Evolutionary conservation across 2,113 vertebrate species (phyloP), one percentile per base, ranked within the genome.

Genomic region (Dipodomys merriami): DNA sequence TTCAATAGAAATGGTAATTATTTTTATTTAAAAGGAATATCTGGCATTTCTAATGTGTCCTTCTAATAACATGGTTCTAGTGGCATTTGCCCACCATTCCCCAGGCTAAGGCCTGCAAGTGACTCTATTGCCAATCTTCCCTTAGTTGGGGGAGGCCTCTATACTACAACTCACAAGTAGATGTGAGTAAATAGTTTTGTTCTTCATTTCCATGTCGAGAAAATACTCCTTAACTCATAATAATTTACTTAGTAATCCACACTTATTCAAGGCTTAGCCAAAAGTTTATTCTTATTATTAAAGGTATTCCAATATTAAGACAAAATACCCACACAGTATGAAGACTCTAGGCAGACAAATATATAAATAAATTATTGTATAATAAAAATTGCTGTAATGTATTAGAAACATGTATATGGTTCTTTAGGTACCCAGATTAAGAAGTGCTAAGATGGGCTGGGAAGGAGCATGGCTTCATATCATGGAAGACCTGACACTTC

Each of bases 321-420:
- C 4, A 60, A 81, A 92, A n/a, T 76, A 33, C 27, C 29, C 64
- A 29, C 60, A 73, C 22, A 88, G 30, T 49, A 53, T 94, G 29
- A 87, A 18, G 30, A 84, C 83, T 77, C 27, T 67, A 49, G 19
- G 15, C 2, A 92, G 30, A 67, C 9, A 6, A 7, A 33, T 46
- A 80, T 29, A 94, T 49, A 91, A 76, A 94, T 39, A 27, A 93
- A 88, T 13, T 25, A n/a, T 12, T 67, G 20, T 11, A 4, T 67
- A 89, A 46, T 2, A n/a, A 9, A 27, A 79, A 78, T 69, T 69
- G 39, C 12, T 83, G 22, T 20, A 1, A 71, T 8, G 12, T 30
- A 46, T 5, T 49, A 11, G 35, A 91, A 71, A 73, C 27, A 77
- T 2, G 9, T 44, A 49, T 23, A 35, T 10, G 46, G n/a, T 6